Base-by-base conservation (phyloP, 2,888 invertebrate genomes). In the Bugula neritina region DNA sequence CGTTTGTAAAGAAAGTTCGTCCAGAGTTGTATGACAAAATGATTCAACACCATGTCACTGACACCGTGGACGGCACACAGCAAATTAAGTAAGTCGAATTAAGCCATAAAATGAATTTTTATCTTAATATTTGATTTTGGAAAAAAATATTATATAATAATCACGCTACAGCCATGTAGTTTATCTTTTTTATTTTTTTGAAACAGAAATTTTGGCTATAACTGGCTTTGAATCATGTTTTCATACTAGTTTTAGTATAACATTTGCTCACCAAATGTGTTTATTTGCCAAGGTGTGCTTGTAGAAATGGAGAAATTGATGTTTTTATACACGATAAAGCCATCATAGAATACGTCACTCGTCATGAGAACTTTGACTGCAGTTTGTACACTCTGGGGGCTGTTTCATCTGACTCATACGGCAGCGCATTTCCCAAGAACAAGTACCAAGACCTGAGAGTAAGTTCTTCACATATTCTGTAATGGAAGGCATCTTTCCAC, bases 301-400 rank as follows among this genome's bases (percentile, higher is more conserved):
- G 27, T 27, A 63, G 63, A 31, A 27, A 63, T 34, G 63, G 63
- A 31, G 63, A 63, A 5, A 5, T 63, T 13, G 63, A 63, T 34
- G 63, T 63, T 27, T 63, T 63, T 63, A 63, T 63, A 13, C 63
- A 63, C n/a, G 63, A 63, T 27, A 63, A 27, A 10, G 27, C 63
- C 10, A 27, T 63, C 13, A 63, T 63, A 63, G 63, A 63, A 10
- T 63, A 63, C 31, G 5, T 63, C 3, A 63, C 31, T 10, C 27
- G 63, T 27, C 29, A 63, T 13, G 63, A 63, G 63, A 63, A 63
- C 63, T 63, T 31, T 63, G 63, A 63, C 63, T 63, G 63, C 27
- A 63, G 10, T 13, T 31, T 63, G 5, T 63, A 29, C n/a, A 63
- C 10, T 10, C 31, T 63, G 2, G 31, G 63, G 2, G 31, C 27